Base-by-base conservation (phyloP, 2,797 vertebrate genomes). In the Nannoperca obscura region DNA sequence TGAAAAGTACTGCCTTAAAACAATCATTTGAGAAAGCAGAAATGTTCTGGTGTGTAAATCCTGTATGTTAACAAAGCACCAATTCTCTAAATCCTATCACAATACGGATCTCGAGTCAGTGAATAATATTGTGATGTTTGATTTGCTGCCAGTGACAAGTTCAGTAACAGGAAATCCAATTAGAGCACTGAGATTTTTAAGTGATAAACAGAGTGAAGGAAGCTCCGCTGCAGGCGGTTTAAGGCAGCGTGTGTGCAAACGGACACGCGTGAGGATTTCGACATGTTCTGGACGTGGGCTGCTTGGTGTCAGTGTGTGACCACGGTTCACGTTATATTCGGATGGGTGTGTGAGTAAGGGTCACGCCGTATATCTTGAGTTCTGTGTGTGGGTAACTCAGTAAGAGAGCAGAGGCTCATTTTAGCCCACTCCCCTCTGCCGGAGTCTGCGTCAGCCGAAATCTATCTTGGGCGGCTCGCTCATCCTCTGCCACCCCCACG, bases 381-480 rank as follows among this genome's bases (percentile, higher is more conserved):
- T 71, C 7, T 74, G 52, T 65, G 68, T 80, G 78, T 89, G 88
- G 78, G 86, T 85, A 88, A 88, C 75, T 83, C 66, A 2, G 49
- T 38, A 63, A 80, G 80, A 64, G 80, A 84, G 87, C 79, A 84
- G 73, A 61, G 11, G 79, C 82, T 85, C 54, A 7, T 82, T 89
- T 85, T 85, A 87, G 80, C 90, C 84, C 77, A 78, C 90, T 72
- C 79, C 79, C 78, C 84, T 84, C 76, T 71, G 74, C 36, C 47
- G 50, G 85, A 74, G 80, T 71, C 66, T 63, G 84, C 87, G 89
- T 91, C 91, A 89, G 71, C 77, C 50, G 0, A 63, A 81, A 74
- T 86, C 91, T 91, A 91, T 93, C 88, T 90, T 83, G 84, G 91
- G 89, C 9, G 64, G 54, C 76, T 81, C 54, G 54, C 84, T 92